These are phyloP conservation scores for Pogonocherus hispidulus DNA, from an alignment of 2,888 invertebrate species.

Conservation along the genomic window DNA sequence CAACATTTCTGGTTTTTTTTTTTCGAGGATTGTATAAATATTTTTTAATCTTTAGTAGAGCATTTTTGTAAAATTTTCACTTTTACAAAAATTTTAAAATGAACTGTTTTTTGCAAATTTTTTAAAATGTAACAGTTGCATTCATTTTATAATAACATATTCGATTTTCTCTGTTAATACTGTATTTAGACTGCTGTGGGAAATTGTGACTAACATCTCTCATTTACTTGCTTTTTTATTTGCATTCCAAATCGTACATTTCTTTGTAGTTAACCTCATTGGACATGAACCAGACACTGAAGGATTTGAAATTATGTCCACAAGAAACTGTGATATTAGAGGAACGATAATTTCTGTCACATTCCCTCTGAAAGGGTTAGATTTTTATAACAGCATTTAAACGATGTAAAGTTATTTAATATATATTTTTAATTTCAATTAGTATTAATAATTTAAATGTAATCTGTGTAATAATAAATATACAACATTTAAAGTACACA, in stretches of 20 bases:
- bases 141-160: too few relatives aligned
- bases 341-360: conserved; percentile 80
- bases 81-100: too few relatives aligned
- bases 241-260: conserved; percentile 39
- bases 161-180: too few relatives aligned
- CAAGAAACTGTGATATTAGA: conserved; percentile 96
- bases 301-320: conserved; percentile 88
- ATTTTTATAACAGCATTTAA: conserved; percentile 59
- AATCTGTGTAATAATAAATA: conserved; percentile 47
- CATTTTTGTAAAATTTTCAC: too few relatives aligned
- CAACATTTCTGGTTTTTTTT: too few relatives aligned
- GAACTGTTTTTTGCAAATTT: too few relatives aligned
- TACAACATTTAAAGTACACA: conserved; percentile 18
- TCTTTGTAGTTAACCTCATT: conserved; percentile 81
- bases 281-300: conserved; percentile 82
- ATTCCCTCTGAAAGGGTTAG: conserved; percentile 48
- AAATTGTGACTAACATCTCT: too few relatives aligned
- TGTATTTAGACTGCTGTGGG: too few relatives aligned
- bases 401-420: conserved; percentile 51
- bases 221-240: too few relatives aligned
- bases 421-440: conserved; percentile 49
- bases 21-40: too few relatives aligned
- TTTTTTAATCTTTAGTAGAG: too few relatives aligned
- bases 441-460: conserved; percentile 51
- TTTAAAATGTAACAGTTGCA: too few relatives aligned